phyloP scores from a whole-genome alignment of 2,888 invertebrate genomes.

The Drosophila pseudotalamancana region DNA sequence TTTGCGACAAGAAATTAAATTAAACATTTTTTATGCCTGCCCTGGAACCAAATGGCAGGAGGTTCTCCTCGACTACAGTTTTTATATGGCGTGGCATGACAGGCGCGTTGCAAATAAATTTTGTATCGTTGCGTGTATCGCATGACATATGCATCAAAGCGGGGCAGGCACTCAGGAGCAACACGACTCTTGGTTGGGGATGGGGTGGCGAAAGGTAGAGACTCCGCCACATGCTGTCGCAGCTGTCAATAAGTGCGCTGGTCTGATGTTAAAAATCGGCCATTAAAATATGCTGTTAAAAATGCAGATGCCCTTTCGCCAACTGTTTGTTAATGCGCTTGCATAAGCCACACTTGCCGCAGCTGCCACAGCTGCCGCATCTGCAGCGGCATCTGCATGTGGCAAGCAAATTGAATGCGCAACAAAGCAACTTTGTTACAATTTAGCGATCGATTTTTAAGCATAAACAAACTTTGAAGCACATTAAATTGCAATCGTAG shows the following conservation, averaged over 20 bases:
- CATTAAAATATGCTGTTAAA: constrained; percentile 79
- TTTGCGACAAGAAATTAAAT: constrained; percentile 65
- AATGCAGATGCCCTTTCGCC: constrained; percentile 62
- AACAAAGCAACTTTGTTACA: constrained; percentile 62
- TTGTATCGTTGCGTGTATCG: constrained; percentile 73
- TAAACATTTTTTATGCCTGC: constrained; percentile 70
- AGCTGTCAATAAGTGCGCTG: constrained; percentile 79
- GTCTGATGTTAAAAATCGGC: constrained; percentile 77
- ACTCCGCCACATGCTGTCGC: constrained; percentile 58
- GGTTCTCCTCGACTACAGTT: neutral
- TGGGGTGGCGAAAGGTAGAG: neutral
- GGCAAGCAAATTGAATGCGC: constrained; percentile 61
- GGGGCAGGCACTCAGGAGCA: neutral
- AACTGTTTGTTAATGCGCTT: constrained; percentile 70
- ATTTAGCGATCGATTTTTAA: constrained; percentile 45
- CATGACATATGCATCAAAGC: constrained; percentile 78
- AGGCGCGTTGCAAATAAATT: constrained; percentile 69
- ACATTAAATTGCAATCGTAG: constrained; percentile 29
- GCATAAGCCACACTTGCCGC: constrained; percentile 62
- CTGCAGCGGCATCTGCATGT: constrained; percentile 46
- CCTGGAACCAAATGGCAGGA: neutral
- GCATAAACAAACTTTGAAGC: constrained; percentile 15
- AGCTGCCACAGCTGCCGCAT: constrained; percentile 31
- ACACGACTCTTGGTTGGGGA: neutral
- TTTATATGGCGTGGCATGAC: constrained; percentile 35